Percentiles rank a stretch among this genome's conserved stretches.
Conservation (phyloP, 2,113 vertebrate species). For the Zosterops lateralis region DNA sequence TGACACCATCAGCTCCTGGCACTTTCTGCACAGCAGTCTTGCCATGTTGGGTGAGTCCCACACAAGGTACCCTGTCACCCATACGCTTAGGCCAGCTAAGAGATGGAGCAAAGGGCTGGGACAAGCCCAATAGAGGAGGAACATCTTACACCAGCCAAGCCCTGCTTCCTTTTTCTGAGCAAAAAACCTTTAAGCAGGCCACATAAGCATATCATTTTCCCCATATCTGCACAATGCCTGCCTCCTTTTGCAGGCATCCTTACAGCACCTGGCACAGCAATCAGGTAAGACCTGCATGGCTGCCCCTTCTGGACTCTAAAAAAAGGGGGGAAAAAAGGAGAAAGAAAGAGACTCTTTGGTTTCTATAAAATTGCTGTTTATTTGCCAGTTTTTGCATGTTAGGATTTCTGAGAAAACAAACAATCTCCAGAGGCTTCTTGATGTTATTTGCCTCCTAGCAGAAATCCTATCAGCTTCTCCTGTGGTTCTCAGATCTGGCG, state of each 20-base stretch:
- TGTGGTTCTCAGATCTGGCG: neutral
- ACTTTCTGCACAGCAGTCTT: neutral
- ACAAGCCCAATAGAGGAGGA: neutral
- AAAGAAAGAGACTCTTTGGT: neutral
- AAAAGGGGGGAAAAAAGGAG: neutral
- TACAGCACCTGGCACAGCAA: neutral
- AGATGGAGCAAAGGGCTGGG: neutral
- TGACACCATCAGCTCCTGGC: neutral
- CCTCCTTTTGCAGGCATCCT: neutral
- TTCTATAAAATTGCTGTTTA: slow-evolving; percentile 7
- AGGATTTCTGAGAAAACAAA: slow-evolving; percentile 29
- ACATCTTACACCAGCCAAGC: neutral
- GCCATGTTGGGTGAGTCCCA: neutral
- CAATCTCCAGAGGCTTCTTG: neutral
- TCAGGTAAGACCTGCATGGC: neutral
- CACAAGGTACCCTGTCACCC: neutral
- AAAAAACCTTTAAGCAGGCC: neutral
- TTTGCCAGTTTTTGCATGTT: slow-evolving; percentile 4
- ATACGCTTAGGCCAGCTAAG: fast-evolving
- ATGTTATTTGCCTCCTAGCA: slow-evolving; percentile 16
- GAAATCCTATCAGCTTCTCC: neutral
- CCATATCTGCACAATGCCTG: neutral
- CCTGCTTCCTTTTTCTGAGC: neutral
- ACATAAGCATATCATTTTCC: neutral
- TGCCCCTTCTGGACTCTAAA: neutral